A percentile compares a stretch with the other conserved stretches of the same genome.
Conservation (phyloP, 2,888 invertebrate species). For the Meteorus cinctellus region DNA sequence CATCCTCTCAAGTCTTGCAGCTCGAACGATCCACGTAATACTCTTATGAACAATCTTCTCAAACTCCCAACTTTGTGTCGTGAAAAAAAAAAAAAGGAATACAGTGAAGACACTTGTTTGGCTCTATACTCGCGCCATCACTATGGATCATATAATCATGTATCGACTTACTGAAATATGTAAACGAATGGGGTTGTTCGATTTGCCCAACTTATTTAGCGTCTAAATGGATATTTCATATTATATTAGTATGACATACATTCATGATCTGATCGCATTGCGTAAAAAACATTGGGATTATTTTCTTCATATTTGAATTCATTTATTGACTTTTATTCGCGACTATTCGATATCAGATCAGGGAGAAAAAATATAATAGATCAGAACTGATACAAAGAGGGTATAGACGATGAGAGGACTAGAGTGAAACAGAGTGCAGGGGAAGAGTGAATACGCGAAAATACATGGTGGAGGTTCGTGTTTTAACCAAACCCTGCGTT, state of each 20-base stretch:
- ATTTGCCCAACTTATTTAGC: not conserved
- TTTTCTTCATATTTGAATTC: not conserved
- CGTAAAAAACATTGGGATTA: too few relatives aligned
- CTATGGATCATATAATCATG: not conserved
- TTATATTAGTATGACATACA: not conserved
- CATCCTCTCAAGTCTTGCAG: slow-evolving; percentile 53
- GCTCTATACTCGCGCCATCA: slow-evolving; percentile 12
- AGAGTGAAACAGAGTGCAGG: not conserved
- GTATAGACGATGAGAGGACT: not conserved
- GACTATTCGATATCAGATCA: not conserved
- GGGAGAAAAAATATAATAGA: not conserved
- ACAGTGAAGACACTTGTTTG: not conserved
- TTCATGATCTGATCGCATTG: not conserved
- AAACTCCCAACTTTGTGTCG: not conserved
- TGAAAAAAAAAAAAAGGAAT: not conserved
- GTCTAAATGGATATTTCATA: not conserved
- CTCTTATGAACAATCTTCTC: slow-evolving; percentile 22
- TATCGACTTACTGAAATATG: not conserved
- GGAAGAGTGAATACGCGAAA: not conserved
- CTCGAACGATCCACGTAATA: slow-evolving; percentile 42
- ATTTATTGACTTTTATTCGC: not conserved
- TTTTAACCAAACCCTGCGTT: slow-evolving; percentile 6
- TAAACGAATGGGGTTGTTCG: not conserved
- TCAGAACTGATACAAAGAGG: not conserved
- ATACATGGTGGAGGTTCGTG: slow-evolving; percentile 18